Evolutionary conservation across 23 tunicate genomes (phyloP).

Genomic region (Botrylloides violaceus): DNA sequence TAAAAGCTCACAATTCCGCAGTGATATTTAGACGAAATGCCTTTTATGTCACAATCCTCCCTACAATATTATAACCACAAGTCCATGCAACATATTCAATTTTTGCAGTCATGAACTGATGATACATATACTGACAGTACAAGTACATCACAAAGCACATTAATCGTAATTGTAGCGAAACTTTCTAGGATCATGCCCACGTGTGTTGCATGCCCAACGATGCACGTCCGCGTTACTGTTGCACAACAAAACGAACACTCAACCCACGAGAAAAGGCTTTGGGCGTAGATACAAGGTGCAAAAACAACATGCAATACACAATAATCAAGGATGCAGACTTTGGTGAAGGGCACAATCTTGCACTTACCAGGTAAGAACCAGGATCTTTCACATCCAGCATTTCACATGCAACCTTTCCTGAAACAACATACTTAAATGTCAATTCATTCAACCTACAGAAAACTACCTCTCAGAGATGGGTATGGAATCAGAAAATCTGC

Average conservation of each 20-base stretch:
- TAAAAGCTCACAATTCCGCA: no score
- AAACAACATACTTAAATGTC: no score
- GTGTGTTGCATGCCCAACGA: not conserved
- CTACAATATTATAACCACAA: no score
- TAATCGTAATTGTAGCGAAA: not conserved
- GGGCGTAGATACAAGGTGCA: slow-evolving; percentile 1
- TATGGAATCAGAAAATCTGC: slow-evolving; percentile 22
- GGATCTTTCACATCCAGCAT: slow-evolving; percentile 15
- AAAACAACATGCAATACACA: not conserved
- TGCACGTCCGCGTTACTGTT: not conserved
- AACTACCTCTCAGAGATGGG: not conserved
- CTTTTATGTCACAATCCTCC: no score
- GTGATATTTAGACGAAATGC: no score
- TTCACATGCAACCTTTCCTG: not conserved
- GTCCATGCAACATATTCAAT: no score
- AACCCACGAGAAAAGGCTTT: not conserved
- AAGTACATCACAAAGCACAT: no score
- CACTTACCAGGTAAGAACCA: slow-evolving; percentile 4
- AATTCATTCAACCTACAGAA: not conserved
- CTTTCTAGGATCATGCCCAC: not conserved
- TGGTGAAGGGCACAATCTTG: no score
- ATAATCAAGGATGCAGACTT: no score
- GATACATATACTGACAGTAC: no score
- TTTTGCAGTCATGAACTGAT: no score
- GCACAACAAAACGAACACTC: not conserved